Conservation (phyloP, 2,113 vertebrate genomes). For the Nicator chloris region DNA sequence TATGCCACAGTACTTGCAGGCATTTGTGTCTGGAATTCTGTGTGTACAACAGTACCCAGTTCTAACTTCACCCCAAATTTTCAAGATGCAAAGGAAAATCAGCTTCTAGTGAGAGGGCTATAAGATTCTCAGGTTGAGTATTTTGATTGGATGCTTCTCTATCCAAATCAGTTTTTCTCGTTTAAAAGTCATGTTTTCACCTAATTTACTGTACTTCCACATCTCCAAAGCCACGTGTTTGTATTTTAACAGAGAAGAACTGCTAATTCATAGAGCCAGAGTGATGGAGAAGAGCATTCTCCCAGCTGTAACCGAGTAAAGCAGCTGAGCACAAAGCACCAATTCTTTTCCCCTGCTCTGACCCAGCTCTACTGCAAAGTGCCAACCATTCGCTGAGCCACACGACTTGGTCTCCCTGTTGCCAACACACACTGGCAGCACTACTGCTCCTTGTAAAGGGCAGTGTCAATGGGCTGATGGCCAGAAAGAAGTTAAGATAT, state of each 20-base stretch:
- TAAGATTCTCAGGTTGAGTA: neutral
- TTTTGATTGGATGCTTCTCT: neutral
- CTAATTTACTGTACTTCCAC: neutral
- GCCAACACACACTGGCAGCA: fast-evolving
- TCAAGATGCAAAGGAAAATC: neutral
- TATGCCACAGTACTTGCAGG: neutral
- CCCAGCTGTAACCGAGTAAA: neutral
- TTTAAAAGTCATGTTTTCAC: neutral
- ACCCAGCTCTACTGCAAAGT: neutral
- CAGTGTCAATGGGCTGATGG: neutral
- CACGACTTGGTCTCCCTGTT: neutral
- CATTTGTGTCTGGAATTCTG: neutral
- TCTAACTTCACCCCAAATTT: neutral
- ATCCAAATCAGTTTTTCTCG: neutral
- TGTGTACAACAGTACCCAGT: neutral
- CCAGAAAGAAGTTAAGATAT: no score
- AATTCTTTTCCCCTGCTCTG: neutral
- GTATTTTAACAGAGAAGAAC: neutral
- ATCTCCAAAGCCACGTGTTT: neutral
- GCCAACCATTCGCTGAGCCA: fast-evolving
- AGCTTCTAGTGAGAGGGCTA: neutral
- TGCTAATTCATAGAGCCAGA: fast-evolving
- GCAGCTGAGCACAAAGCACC: neutral
- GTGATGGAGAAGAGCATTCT: neutral
- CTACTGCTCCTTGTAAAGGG: neutral